Conservation (phyloP, 2,113 vertebrate species). For the Plecturocebus donacophilus region DNA sequence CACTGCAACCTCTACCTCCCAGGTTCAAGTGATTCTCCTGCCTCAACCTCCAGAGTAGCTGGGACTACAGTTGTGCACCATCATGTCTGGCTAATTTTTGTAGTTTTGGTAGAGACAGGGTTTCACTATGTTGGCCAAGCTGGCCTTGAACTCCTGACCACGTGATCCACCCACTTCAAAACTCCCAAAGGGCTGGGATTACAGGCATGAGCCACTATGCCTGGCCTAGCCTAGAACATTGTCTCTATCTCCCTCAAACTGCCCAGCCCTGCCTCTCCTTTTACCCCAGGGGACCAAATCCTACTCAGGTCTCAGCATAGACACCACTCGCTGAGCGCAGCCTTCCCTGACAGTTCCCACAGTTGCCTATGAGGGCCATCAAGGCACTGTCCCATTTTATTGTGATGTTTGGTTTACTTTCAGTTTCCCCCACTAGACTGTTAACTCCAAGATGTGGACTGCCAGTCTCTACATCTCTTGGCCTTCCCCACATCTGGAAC, state of each 20-base stretch:
- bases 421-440: neutral
- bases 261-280: neutral
- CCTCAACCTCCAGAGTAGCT: too few relatives aligned
- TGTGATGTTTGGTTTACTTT: neutral
- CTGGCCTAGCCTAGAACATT: neutral
- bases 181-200: too few relatives aligned
- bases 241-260: neutral
- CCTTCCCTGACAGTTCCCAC: neutral
- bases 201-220: too few relatives aligned
- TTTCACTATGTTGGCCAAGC: too few relatives aligned
- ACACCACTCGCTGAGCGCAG: neutral
- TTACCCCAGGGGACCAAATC: neutral
- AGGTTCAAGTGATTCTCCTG: too few relatives aligned
- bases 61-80: too few relatives aligned
- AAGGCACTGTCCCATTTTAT: neutral
- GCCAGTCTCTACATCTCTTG: neutral
- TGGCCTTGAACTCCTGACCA: too few relatives aligned
- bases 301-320: neutral
- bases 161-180: too few relatives aligned
- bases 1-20: too few relatives aligned
- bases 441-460: neutral
- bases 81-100: too few relatives aligned
- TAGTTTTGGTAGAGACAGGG: too few relatives aligned
- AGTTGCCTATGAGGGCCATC: neutral
- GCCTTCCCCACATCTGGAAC: neutral